Evolutionary conservation across 2,113 vertebrate species (phyloP).

Genomic region (Eulemur macaco): DNA sequence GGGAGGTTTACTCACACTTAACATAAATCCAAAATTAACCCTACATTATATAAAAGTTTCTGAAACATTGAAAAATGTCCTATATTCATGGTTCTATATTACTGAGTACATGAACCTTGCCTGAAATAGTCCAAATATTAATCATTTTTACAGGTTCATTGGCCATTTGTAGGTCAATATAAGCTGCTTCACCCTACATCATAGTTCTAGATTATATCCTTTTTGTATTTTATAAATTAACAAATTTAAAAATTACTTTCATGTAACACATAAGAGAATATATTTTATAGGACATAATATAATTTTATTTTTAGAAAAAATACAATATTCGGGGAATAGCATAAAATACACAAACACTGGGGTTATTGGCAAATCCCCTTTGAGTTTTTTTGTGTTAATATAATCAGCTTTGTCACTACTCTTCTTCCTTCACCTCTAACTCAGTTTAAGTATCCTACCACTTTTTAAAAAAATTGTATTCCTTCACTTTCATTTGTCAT

Average conservation of each 20-base stretch:
- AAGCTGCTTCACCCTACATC: background rate
- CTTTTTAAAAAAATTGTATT: background rate
- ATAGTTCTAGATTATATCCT: background rate
- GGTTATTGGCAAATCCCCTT: background rate
- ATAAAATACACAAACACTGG: background rate
- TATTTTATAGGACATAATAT: background rate
- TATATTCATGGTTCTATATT: background rate
- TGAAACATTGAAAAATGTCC: background rate
- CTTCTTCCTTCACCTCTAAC: background rate
- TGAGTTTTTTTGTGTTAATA: background rate
- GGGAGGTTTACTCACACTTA: background rate
- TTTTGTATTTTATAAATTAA: background rate
- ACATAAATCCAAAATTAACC: background rate
- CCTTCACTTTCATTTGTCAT: background rate
- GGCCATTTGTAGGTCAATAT: background rate
- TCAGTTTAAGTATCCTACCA: background rate
- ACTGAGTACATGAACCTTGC: background rate
- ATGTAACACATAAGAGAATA: background rate
- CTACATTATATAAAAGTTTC: background rate
- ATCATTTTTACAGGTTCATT: background rate
- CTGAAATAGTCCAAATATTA: background rate
- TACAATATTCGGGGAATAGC: background rate
- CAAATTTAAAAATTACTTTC: background rate
- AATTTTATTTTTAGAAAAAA: background rate
- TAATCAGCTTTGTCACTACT: background rate